Evolutionary conservation across 1,140 invertebrate genomes (phyloP).

Genomic region (Megalopta genalis): DNA sequence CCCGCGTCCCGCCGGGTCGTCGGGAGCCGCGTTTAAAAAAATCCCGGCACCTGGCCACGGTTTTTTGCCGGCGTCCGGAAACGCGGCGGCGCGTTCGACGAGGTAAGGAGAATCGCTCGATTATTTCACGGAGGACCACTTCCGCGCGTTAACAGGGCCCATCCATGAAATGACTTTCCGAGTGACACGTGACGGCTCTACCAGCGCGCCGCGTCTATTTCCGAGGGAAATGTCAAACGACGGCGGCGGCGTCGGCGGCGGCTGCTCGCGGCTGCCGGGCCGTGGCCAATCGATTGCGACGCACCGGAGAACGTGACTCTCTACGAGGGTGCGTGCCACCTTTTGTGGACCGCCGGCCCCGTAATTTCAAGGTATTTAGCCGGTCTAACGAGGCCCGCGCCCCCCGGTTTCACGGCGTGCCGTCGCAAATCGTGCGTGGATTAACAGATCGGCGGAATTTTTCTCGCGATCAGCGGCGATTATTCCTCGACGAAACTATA

Average conservation of each 20-base stretch:
- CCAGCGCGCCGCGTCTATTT: neutral
- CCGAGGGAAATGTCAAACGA: conserved; percentile 11
- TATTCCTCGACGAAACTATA: too few relatives aligned
- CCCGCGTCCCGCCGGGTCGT: too few relatives aligned
- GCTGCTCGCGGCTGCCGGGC: conserved; percentile 47
- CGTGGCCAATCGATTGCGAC: conserved; percentile 74
- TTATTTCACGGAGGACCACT: conserved; percentile 20
- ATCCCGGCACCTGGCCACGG: conserved; percentile 24
- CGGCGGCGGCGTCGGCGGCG: conserved; percentile 23
- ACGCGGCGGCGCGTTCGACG: neutral
- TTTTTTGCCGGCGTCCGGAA: conserved; percentile 33
- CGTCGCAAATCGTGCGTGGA: neutral
- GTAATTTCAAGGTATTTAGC: conserved; percentile 79
- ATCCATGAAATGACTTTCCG: conserved; percentile 27
- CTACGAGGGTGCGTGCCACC: conserved; percentile 61
- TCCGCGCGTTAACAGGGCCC: conserved; percentile 18
- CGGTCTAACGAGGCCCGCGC: conserved; percentile 67
- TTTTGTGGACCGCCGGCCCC: conserved; percentile 63
- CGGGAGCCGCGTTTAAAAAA: conserved; percentile 35
- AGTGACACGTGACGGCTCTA: conserved; percentile 1
- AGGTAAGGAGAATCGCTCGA: neutral
- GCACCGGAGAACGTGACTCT: conserved; percentile 57
- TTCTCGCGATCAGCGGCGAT: neutral
- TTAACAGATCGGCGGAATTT: neutral
- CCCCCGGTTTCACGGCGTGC: conserved; percentile 20